Conservation (phyloP, 2,888 invertebrate genomes). For the Ischnura elegans region DNA sequence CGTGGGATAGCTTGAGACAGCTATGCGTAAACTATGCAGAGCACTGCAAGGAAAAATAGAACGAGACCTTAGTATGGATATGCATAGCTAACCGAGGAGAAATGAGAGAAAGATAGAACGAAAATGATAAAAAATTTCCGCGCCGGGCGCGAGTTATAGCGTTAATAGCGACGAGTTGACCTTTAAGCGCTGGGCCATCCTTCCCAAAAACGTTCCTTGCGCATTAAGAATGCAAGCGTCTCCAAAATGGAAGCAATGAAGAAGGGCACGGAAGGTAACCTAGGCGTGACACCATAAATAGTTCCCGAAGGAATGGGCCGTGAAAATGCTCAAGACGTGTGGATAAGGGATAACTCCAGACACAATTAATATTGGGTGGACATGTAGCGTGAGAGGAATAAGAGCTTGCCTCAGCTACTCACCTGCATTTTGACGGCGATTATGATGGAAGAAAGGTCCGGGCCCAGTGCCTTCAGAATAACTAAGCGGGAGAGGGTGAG, state of each 20-base stretch:
- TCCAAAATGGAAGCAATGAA: neutral
- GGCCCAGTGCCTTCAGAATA: conserved; percentile 87
- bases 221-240: neutral
- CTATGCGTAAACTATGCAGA: neutral
- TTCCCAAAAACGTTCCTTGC: neutral
- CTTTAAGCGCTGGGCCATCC: neutral
- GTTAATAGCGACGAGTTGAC: neutral
- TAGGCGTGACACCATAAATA: neutral
- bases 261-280: neutral
- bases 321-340: neutral
- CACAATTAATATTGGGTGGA: neutral
- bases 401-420: conserved; percentile 70
- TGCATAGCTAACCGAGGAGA: neutral
- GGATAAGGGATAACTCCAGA: neutral
- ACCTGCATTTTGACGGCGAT: conserved; percentile 96
- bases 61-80: neutral
- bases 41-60: neutral
- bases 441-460: conserved; percentile 90
- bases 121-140: neutral
- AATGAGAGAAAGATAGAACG: neutral
- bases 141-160: neutral
- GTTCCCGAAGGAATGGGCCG: neutral
- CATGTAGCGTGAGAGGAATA: neutral
- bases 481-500: conserved; percentile 93
- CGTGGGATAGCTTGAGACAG: no score